phyloP scores from a whole-genome alignment of 2,797 vertebrate genomes.

The Acanthurus leucopareius region DNA sequence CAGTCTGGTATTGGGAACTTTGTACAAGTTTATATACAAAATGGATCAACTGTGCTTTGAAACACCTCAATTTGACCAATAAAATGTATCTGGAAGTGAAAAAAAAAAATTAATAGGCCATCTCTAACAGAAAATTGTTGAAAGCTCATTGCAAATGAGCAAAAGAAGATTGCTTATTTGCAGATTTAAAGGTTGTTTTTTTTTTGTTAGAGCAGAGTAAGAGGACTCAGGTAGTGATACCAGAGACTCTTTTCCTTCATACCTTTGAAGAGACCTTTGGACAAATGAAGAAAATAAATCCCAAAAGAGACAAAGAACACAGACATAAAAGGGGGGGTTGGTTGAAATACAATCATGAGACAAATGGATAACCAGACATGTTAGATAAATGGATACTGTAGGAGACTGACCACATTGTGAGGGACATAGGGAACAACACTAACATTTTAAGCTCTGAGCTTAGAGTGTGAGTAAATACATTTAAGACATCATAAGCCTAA shows the following conservation, averaged over 20 bases:
- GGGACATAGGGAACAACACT: conserved; percentile 13
- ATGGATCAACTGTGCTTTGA: not conserved
- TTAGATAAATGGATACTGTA: conserved; percentile 31
- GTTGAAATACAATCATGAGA: conserved; percentile 70
- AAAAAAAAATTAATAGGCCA: not conserved
- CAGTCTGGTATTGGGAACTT: not conserved
- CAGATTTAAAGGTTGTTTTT: too few species aligned
- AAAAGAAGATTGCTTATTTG: not conserved
- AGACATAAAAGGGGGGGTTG: conserved; percentile 78
- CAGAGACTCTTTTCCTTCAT: conserved; percentile 72
- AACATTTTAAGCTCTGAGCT: not conserved
- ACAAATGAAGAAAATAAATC: conserved; percentile 77
- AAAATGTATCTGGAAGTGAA: conserved; percentile 1
- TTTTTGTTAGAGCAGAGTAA: conserved; percentile 22
- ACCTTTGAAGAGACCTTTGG: conserved; percentile 88
- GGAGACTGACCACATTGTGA: not conserved
- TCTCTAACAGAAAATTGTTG: conserved; percentile 52
- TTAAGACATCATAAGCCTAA: not conserved
- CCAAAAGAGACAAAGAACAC: conserved; percentile 72
- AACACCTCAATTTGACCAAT: not conserved
- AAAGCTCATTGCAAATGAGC: conserved; percentile 57
- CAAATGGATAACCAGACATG: conserved; percentile 55
- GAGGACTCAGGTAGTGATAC: conserved; percentile 23
- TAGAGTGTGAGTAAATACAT: not conserved
- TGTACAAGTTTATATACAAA: not conserved